Conservation (phyloP, 1,140 invertebrate genomes). For the Armadillidium nasatum region DNA sequence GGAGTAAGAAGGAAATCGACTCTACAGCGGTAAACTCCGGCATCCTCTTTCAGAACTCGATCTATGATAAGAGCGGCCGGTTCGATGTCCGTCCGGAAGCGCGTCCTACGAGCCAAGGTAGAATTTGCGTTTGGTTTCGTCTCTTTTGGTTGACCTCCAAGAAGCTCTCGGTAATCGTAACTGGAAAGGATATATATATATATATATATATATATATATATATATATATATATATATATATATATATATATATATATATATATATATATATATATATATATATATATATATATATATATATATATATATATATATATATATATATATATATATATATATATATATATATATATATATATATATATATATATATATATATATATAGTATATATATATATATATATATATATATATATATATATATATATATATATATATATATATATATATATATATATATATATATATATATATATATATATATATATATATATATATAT, state of each 20-base stretch:
- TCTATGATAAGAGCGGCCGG: constrained; percentile 38
- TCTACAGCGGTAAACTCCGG: constrained; percentile 58
- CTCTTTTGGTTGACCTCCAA: constrained; percentile 37
- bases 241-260: constrained; percentile 1
- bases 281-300: constrained; percentile 24
- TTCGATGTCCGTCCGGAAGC: constrained; percentile 36
- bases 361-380: constrained; percentile 23
- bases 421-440: constrained; percentile 24
- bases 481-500: constrained; percentile 21
- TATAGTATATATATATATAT: constrained; percentile 12
- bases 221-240: constrained; percentile 17
- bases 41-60: constrained; percentile 48
- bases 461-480: constrained; percentile 2
- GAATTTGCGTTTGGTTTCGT: constrained; percentile 38
- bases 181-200: not conserved
- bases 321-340: not conserved
- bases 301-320: constrained; percentile 22
- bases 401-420: constrained; percentile 6
- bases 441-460: constrained; percentile 18
- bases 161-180: constrained; percentile 41
- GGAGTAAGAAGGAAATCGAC: constrained; percentile 80
- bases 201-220: constrained; percentile 21
- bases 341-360: constrained; percentile 23
- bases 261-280: constrained; percentile 17
- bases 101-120: constrained; percentile 34